phyloP scores from a whole-genome alignment of 2,797 vertebrate genomes.

The Leucoraja ocellata region DNA sequence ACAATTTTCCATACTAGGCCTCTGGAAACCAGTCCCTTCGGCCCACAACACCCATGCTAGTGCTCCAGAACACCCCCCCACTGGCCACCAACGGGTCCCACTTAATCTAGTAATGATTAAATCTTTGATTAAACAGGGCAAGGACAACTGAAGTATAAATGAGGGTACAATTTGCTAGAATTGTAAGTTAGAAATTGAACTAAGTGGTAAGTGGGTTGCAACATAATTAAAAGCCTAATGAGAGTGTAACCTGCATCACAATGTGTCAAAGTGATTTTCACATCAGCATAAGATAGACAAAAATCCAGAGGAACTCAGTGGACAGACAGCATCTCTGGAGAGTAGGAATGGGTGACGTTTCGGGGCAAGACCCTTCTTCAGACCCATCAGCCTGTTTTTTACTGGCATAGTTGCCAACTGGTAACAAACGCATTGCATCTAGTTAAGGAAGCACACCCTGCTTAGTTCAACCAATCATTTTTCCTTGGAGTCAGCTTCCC shows the following conservation, averaged over 20 bases:
- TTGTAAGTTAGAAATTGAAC: not conserved
- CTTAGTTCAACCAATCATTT: not conserved
- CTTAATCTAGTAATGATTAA: not conserved
- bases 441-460: not conserved
- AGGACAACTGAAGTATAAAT: not conserved
- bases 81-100: too few relatives aligned
- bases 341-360: too few relatives aligned
- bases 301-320: too few relatives aligned
- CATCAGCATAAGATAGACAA: too few relatives aligned
- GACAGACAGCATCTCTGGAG: too few relatives aligned
- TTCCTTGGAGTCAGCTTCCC: not conserved
- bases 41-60: too few relatives aligned
- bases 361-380: too few relatives aligned
- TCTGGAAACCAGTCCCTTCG: too few relatives aligned
- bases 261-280: not conserved
- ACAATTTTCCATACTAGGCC: too few relatives aligned
- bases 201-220: not conserved
- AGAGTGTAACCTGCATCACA: not conserved
- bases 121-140: not conserved
- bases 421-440: too few relatives aligned
- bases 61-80: too few relatives aligned
- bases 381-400: not conserved
- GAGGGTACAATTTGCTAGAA: not conserved
- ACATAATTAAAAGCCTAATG: not conserved
- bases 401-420: not conserved